A percentile compares a stretch with the other conserved stretches of the same genome.
Conservation (phyloP, 2,113 vertebrate genomes). For the Grammomys surdaster region DNA sequence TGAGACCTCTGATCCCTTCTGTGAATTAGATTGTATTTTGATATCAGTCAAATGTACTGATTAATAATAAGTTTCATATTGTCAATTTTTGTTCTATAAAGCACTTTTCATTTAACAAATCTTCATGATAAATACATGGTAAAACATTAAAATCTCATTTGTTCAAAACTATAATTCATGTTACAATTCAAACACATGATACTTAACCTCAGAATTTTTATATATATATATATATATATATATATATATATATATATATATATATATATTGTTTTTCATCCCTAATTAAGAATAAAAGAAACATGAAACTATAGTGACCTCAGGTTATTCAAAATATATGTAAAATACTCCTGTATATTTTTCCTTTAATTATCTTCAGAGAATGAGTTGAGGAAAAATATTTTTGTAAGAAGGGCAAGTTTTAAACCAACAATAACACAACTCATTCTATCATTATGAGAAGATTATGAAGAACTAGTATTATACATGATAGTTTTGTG, state of each 20-base stretch:
- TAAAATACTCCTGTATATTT: background rate
- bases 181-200: background rate
- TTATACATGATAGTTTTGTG: background rate
- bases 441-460: background rate
- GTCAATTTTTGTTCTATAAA: background rate
- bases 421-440: background rate
- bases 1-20: background rate
- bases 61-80: slow-evolving; percentile 1
- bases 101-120: background rate
- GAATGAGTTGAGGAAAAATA: background rate
- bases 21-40: slow-evolving; percentile 34
- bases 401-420: background rate
- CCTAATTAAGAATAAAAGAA: background rate
- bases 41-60: background rate
- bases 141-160: background rate
- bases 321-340: background rate
- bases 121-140: background rate
- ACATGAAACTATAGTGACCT: background rate
- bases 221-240: background rate
- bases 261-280: background rate
- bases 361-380: background rate
- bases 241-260: background rate
- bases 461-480: background rate
- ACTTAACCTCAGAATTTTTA: background rate
- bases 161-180: background rate